These are phyloP conservation scores for Choristoneura fumiferana DNA, from an alignment of 1,140 invertebrate species.

Conservation along the genomic window DNA sequence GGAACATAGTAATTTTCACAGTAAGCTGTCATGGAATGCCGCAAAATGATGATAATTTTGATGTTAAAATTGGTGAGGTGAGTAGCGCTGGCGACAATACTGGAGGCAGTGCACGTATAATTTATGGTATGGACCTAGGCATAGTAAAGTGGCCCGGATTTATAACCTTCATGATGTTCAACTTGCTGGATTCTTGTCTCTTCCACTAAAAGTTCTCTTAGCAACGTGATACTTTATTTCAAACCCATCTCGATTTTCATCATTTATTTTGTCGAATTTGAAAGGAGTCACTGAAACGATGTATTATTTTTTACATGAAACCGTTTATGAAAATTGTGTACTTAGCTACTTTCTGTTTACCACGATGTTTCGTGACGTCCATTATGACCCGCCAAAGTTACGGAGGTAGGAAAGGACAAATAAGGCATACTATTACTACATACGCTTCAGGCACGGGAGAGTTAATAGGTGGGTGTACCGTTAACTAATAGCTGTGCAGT, in stretches of 20 bases:
- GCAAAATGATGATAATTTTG: slow-evolving; percentile 51
- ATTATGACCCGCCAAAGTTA: slow-evolving; percentile 75
- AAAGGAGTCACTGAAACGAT: slow-evolving; percentile 72
- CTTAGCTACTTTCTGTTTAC: too few species aligned
- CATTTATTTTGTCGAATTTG: slow-evolving; percentile 74
- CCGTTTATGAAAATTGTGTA: background rate
- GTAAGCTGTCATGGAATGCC: slow-evolving; percentile 4
- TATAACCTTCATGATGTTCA: slow-evolving; percentile 80
- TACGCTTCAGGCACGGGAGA: slow-evolving; percentile 30
- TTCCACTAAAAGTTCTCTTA: slow-evolving; percentile 82
- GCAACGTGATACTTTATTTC: slow-evolving; percentile 84
- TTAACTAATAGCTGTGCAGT: slow-evolving; percentile 84
- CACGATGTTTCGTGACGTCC: background rate
- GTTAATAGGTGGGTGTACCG: slow-evolving; percentile 72
- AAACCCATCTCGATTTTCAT: slow-evolving; percentile 81
- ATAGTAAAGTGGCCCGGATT: slow-evolving; percentile 78
- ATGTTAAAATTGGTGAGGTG: slow-evolving; percentile 82
- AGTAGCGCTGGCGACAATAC: slow-evolving; percentile 85
- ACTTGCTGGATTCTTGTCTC: slow-evolving; percentile 74
- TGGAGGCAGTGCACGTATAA: slow-evolving; percentile 89
- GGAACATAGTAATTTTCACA: background rate
- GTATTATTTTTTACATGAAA: slow-evolving; percentile 18
- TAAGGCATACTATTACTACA: slow-evolving; percentile 38
- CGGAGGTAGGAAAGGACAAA: slow-evolving; percentile 35
- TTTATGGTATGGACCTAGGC: slow-evolving; percentile 83